phyloP scores from a whole-genome alignment of 2,888 invertebrate species.

The Notodonta ziczac region DNA sequence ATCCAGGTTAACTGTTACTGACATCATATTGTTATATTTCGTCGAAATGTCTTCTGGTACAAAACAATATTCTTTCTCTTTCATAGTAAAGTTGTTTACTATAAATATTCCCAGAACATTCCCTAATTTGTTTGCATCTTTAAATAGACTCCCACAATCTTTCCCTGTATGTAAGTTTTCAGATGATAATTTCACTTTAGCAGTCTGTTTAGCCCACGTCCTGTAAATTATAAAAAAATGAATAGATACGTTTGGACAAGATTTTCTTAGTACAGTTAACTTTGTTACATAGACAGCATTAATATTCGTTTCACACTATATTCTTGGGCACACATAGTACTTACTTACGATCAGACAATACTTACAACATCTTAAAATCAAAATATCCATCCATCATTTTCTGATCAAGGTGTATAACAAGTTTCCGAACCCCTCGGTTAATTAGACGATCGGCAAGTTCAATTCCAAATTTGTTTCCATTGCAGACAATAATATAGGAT shows the following conservation, averaged over 20 bases:
- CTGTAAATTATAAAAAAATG: slow-evolving; percentile 10
- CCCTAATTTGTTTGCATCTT: slow-evolving; percentile 45
- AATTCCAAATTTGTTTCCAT: slow-evolving; percentile 39
- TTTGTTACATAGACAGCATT: too few relatives aligned
- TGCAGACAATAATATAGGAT: slow-evolving; percentile 43
- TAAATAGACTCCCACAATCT: slow-evolving; percentile 44
- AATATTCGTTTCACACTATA: too few relatives aligned
- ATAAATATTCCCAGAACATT: slow-evolving; percentile 53
- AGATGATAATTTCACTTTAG: slow-evolving; percentile 35
- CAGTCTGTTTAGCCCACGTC: slow-evolving; percentile 25
- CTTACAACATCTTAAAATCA: slow-evolving; percentile 43
- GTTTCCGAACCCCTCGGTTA: slow-evolving; percentile 42
- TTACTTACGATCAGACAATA: slow-evolving; percentile 3
- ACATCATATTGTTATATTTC: slow-evolving; percentile 43
- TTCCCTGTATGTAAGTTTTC: slow-evolving; percentile 44
- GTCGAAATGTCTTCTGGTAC: slow-evolving; percentile 36
- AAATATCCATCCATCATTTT: slow-evolving; percentile 39
- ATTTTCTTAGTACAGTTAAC: too few relatives aligned
- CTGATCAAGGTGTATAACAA: slow-evolving; percentile 40
- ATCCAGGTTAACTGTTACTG: slow-evolving; percentile 52
- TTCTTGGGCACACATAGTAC: too few relatives aligned
- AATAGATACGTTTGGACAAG: background rate
- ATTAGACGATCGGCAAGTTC: slow-evolving; percentile 46
- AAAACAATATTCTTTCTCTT: slow-evolving; percentile 20
- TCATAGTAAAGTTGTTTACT: slow-evolving; percentile 37